Base-by-base conservation (phyloP, 1,140 invertebrate genomes). In the Lepidostoma basale region DNA sequence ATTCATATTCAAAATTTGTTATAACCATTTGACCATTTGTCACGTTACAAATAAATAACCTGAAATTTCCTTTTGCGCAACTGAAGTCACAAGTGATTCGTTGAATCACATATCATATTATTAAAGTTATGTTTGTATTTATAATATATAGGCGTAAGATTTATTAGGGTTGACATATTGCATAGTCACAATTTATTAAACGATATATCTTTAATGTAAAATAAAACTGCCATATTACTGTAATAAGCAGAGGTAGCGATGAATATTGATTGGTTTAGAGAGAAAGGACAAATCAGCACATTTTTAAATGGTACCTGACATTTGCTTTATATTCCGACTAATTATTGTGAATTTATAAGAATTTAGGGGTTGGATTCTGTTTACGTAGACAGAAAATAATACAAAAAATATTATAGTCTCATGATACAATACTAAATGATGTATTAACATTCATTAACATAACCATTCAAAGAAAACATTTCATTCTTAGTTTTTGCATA, bases 141-240 rank as follows among this genome's bases (percentile, higher is more conserved):
- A 63, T 47, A n/a, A n/a, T n/a, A 22, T 26, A 44, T 60, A 60
- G 56, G 9, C 23, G n/a, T 60, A 60, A 60, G 56, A 39, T 67
- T 42, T n/a, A n/a, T n/a, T 67, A 67, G 58, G 25, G 20, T 54
- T 68, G 58, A 68, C 39, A 40, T 60, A 40, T 60, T 68, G 66
- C 25, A 30, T 54, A 62, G 59, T 62, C 39, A 54, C 56, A 68
- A 68, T 45, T 52, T 68, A 62, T 65, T 67, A 62, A 33, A 67
- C 30, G 25, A 70, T 62, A 70, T 66, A 70, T 62, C 49, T 68
- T 68, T 71, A 66, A 62, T 67, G 49, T 64, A 67, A 63, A 72
- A 70, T 66, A 62, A 73, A 73, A 73, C 71, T 73, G 71, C 71
- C 71, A 73, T 73, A 73, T 73, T 73, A 73, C 66, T 73, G 59